Percentiles rank a stretch among this genome's conserved stretches.
phyloP scores from a whole-genome alignment of 2,797 vertebrate species.

The Alauda arvensis region DNA sequence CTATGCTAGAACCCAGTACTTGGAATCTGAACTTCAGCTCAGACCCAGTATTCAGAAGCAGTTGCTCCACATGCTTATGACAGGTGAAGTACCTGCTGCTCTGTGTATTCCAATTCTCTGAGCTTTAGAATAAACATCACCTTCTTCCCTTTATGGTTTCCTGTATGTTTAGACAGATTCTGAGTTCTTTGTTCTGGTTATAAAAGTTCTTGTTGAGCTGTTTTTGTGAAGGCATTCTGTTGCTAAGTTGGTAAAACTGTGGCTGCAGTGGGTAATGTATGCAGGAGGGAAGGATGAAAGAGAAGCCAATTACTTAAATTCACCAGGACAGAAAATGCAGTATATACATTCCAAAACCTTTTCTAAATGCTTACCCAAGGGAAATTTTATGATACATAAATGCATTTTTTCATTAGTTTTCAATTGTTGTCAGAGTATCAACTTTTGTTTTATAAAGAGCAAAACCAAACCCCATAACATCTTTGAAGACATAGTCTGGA shows the following conservation, averaged over 20 bases:
- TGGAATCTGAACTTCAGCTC: neutral
- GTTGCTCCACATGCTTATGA: neutral
- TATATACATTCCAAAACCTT: neutral
- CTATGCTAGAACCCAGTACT: neutral
- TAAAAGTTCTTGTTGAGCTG: neutral
- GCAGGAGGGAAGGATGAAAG: neutral
- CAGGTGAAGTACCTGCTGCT: neutral
- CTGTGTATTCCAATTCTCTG: neutral
- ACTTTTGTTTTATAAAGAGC: neutral
- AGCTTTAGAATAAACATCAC: neutral
- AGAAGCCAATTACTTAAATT: neutral
- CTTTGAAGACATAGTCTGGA: neutral
- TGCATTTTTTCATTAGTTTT: neutral
- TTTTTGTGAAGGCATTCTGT: neutral
- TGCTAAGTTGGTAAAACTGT: neutral
- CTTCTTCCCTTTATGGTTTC: neutral
- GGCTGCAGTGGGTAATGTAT: neutral
- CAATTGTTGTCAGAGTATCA: neutral
- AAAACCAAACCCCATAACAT: neutral
- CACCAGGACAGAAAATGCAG: neutral
- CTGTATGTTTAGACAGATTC: neutral
- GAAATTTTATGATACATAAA: neutral
- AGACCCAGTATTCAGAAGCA: neutral
- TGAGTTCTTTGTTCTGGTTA: neutral
- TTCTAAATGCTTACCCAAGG: neutral